phyloP scores from a whole-genome alignment of 2,113 vertebrate species.

The Chaetorhynchus papuensis region DNA sequence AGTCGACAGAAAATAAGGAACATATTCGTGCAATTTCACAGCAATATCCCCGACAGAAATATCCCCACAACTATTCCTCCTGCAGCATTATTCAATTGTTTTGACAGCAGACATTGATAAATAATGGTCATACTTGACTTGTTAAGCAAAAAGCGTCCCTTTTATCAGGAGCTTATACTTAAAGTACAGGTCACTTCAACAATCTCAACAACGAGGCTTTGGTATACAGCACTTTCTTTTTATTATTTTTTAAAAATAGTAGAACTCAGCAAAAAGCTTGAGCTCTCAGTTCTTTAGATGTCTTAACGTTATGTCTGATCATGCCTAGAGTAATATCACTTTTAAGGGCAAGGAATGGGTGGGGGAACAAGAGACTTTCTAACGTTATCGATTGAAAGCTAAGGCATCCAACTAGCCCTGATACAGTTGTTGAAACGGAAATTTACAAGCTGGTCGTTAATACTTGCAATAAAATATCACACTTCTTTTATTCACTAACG shows the following conservation, averaged over 20 bases:
- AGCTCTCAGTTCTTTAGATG: constrained; percentile 40
- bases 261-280: constrained; percentile 52
- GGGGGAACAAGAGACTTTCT: neutral
- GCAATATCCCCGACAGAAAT: constrained; percentile 57
- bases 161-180: constrained; percentile 51
- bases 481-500: constrained; percentile 26
- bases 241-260: constrained; percentile 51
- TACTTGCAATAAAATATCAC: constrained; percentile 67
- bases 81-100: constrained; percentile 61
- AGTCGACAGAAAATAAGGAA: constrained; percentile 49
- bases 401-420: constrained; percentile 62
- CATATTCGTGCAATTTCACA: constrained; percentile 54
- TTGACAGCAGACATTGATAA: constrained; percentile 66
- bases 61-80: constrained; percentile 35
- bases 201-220: constrained; percentile 63
- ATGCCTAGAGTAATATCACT: constrained; percentile 48
- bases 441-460: constrained; percentile 64
- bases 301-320: constrained; percentile 49
- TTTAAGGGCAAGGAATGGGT: constrained; percentile 11
- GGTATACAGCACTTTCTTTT: constrained; percentile 68
- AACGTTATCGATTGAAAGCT: constrained; percentile 48
- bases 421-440: constrained; percentile 55
- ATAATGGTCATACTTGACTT: constrained; percentile 66
- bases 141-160: constrained; percentile 59
- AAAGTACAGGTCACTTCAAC: constrained; percentile 63